A percentile compares a stretch with the other conserved stretches of the same genome.
phyloP scores from a whole-genome alignment of 2,888 invertebrate genomes.

The Mythimna impura region DNA sequence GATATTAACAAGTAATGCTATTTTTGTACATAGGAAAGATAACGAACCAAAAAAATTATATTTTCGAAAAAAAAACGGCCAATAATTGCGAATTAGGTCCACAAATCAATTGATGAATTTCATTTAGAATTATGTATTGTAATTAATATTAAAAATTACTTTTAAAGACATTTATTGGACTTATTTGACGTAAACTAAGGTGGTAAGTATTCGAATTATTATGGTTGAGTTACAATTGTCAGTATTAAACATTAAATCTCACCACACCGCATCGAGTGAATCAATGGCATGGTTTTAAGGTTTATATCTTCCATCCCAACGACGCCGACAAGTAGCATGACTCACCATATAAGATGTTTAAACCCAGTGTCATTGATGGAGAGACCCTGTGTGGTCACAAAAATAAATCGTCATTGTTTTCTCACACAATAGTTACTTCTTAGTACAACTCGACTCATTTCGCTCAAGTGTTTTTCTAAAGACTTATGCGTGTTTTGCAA shows the following conservation, averaged over 20 bases:
- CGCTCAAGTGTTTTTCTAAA: slow-evolving; percentile 53
- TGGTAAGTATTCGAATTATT: slow-evolving; percentile 5
- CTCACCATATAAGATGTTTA: not conserved
- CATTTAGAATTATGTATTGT: slow-evolving; percentile 11
- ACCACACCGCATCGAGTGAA: too few relatives aligned
- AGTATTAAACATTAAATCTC: not conserved
- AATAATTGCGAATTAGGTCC: slow-evolving; percentile 28
- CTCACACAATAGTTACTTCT: not conserved
- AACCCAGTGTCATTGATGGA: slow-evolving; percentile 12
- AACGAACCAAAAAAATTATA: slow-evolving; percentile 52
- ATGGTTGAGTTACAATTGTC: not conserved
- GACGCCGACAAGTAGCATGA: not conserved
- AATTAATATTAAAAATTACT: not conserved
- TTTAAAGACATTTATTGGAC: slow-evolving; percentile 1
- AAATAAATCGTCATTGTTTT: not conserved
- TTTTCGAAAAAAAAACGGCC: slow-evolving; percentile 53
- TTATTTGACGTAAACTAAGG: not conserved
- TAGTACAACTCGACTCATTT: slow-evolving; percentile 18
- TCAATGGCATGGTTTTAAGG: not conserved
- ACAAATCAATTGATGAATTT: slow-evolving; percentile 17
- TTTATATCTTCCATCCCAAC: too few relatives aligned
- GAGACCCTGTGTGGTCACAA: slow-evolving; percentile 9
- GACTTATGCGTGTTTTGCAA: slow-evolving; percentile 30
- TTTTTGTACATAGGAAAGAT: slow-evolving; percentile 63
- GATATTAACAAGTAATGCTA: slow-evolving; percentile 57